Percentiles rank a stretch among this genome's conserved stretches.
Conservation (phyloP, 53 echinoderm and acorn worm species). For the Paracentrotus lividus region DNA sequence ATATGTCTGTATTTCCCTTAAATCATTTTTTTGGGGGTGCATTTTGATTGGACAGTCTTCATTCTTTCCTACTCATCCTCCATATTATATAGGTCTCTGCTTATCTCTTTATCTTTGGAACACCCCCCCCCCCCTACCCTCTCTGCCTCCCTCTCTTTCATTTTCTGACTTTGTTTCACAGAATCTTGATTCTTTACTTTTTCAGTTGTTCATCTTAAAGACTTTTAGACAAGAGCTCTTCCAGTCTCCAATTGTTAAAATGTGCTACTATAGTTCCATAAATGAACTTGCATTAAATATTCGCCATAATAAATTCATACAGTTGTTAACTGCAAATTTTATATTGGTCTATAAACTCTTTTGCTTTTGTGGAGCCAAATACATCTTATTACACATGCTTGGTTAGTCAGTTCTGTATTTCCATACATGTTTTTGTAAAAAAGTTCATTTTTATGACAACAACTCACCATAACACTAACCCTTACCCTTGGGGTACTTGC, state of each 20-base stretch:
- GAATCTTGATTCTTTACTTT: background rate
- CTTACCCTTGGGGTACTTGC: no score
- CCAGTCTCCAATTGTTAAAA: background rate
- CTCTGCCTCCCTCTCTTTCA: background rate
- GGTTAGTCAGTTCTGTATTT: background rate
- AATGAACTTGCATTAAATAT: background rate
- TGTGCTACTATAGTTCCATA: background rate
- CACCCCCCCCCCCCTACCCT: background rate
- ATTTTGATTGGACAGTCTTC: background rate
- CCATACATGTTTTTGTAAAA: background rate
- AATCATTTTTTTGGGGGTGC: no score
- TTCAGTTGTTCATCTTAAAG: no score
- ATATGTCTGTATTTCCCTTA: background rate
- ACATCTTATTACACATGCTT: background rate
- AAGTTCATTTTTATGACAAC: background rate
- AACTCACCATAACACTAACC: no score
- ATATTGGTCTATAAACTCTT: background rate
- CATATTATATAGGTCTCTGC: no score
- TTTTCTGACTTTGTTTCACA: no score
- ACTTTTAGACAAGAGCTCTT: background rate
- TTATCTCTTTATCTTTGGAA: background rate
- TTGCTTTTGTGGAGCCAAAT: background rate
- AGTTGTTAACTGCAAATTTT: background rate
- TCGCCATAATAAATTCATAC: background rate
- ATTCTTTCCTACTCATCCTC: background rate